Evolutionary conservation across 2,113 vertebrate genomes (phyloP).

Genomic region (Thryonomys swinderianus): DNA sequence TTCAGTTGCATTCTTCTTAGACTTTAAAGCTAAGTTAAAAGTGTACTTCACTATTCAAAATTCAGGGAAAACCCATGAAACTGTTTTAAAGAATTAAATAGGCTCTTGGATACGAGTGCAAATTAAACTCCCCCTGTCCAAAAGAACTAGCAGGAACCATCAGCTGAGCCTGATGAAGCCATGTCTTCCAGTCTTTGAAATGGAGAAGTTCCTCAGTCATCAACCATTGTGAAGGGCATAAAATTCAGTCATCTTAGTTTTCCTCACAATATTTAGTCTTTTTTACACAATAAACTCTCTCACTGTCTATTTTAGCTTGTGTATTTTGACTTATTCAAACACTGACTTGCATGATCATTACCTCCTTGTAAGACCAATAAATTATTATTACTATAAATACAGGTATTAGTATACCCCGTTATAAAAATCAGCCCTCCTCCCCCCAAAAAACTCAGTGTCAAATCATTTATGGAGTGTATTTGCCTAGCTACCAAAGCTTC

Average conservation of each 20-base stretch:
- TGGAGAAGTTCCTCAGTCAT: not conserved
- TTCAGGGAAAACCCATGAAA: conserved; percentile 33
- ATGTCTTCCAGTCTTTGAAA: conserved; percentile 45
- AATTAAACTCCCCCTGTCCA: not conserved
- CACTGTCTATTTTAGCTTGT: not conserved
- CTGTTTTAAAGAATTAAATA: not conserved
- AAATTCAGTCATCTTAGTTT: not conserved
- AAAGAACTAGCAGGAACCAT: conserved; percentile 52
- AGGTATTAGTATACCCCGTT: not conserved
- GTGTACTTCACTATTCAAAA: conserved; percentile 20
- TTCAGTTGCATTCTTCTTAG: conserved; percentile 44
- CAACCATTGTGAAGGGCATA: not conserved
- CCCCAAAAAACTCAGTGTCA: not conserved
- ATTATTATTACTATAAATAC: not conserved
- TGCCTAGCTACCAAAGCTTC: not conserved
- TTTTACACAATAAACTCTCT: conserved; percentile 3
- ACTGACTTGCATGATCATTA: not conserved
- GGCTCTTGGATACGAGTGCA: not conserved
- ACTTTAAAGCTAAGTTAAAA: conserved; percentile 10
- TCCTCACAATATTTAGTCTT: conserved; percentile 27
- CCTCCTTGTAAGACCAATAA: not conserved
- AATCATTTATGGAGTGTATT: conserved; percentile 8
- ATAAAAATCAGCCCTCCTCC: not conserved
- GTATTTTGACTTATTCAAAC: conserved; percentile 16
- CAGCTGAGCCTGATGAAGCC: conserved; percentile 34